These are phyloP conservation scores for Coreoperca whiteheadi DNA, from an alignment of 2,113 vertebrate species.

Conservation along the genomic window DNA sequence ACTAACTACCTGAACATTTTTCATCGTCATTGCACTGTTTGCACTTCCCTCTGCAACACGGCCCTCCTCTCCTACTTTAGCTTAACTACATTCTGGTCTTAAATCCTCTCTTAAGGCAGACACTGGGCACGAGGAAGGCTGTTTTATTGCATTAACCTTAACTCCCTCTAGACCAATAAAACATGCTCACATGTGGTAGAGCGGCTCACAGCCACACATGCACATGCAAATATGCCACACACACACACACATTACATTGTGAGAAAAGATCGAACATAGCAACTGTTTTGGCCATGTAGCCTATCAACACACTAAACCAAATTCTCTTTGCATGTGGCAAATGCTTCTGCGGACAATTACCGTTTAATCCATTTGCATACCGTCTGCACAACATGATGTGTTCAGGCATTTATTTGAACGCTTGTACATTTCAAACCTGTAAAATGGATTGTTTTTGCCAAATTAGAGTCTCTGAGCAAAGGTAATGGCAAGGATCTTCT, in stretches of 20 bases:
- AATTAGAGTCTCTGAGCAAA: slow-evolving; percentile 11
- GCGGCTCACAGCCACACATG: slow-evolving; percentile 56
- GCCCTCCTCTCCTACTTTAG: slow-evolving; percentile 32
- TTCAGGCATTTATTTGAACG: slow-evolving; percentile 23
- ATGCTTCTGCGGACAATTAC: slow-evolving; percentile 6
- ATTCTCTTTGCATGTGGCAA: slow-evolving; percentile 37
- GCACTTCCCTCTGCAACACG: slow-evolving; percentile 19
- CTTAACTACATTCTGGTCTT: slow-evolving; percentile 46
- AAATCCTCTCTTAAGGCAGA: slow-evolving; percentile 65
- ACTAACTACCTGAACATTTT: slow-evolving; percentile 32
- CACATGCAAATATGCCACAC: slow-evolving; percentile 42
- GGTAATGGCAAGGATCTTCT: not conserved
- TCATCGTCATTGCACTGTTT: slow-evolving; percentile 45
- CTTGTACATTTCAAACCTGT: slow-evolving; percentile 26
- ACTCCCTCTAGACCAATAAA: slow-evolving; percentile 75
- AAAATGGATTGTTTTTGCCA: slow-evolving; percentile 13
- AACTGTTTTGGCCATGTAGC: slow-evolving; percentile 47
- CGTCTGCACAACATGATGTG: not conserved
- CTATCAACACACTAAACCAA: slow-evolving; percentile 43
- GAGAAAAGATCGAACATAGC: slow-evolving; percentile 54
- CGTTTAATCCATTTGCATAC: slow-evolving; percentile 29
- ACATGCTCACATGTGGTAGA: slow-evolving; percentile 74
- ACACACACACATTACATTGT: slow-evolving; percentile 42
- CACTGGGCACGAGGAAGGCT: slow-evolving; percentile 65
- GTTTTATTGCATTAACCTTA: slow-evolving; percentile 82